Evolutionary conservation across 1,140 invertebrate species (phyloP), one percentile per base, ranked within the genome.

Genomic region (Drosophila tropicalis): DNA sequence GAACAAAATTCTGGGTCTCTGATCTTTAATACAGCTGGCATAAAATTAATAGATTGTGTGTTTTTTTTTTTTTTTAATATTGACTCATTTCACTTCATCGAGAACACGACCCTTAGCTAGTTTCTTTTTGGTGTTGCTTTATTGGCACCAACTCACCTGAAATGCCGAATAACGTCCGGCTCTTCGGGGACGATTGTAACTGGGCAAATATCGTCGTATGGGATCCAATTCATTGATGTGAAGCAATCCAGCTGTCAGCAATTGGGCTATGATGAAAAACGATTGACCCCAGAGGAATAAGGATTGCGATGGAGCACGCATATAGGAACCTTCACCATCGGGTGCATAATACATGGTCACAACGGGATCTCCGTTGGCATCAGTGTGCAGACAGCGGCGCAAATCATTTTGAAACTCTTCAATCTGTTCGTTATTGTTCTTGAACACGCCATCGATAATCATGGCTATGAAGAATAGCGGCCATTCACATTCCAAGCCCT

Each of bases 401-500:
- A 99, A 92, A 71, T 98, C 93, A 76, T 95, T 95, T 91, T 98
- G 96, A 93, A 98, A 99, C 87, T 98, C 95, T 72, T 98, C 96
- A 15, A 98, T 96, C 94, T 99, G 97, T 55, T 97, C 96, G n/a
- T 96, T 96, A 70, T 98, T 93, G 17, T 96, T 95, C 87, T 96
- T 96, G 81, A 97, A 98, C 73, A 98, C 96, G 68, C 98, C 97
- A 93, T 99, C 98, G 75, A 99, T 98, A 34, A 99, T 97, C 95
- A 99, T 96, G 91, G 97, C 97, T 22, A 98, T 95, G 90, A 96
- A 98, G 93, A 99, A 99, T 12, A 99, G 91, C 0, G 99, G 99
- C 98, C 99, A 99, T 93, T 99, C 98, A 90, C 97, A 98, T 93
- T 99, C 99, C 47, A 99, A 95, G 19, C 96, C 96, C 91, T 99